Base-by-base conservation (phyloP, 2,797 vertebrate genomes). In the Ficedula albicollis region DNA sequence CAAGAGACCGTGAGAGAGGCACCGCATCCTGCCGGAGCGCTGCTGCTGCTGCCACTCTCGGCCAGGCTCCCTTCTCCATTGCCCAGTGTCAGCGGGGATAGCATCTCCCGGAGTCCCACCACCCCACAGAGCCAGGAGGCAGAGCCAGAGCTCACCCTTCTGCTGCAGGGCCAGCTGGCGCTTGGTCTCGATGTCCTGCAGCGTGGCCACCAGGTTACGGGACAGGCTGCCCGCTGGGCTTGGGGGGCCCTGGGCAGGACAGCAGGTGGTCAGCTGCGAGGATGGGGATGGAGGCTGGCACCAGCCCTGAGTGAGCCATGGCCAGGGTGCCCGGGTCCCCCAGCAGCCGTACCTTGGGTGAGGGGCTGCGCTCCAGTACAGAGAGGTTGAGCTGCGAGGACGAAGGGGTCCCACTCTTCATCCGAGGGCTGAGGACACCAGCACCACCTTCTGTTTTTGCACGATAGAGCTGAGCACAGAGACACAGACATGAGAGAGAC, bases 101-200 rank as follows among this genome's bases (percentile, higher is more conserved):
- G 74, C 0, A 0, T 20, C n/a, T 64, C 87, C 82, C 12, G 0
- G 10, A n/a, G 39, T 25, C 69, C 84, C 56, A 1, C 41, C 49
- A 12, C 32, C 54, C 73, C 10, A 1, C 7, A 48, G n/a, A 72
- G 41, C 30, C 7, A 2, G 29, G 43, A 36, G 0, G 0, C 0
- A 2, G 58, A 56, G 62, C 25, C 1, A 26, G 26, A 64, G 48
- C 91, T 98, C 96, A 99, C 99, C 99, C 98, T 99, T 99, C 98
- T 99, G 99, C 98, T 99, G 99, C 92, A 99, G 97, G 87, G 99
- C 99, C 73, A 99, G 98, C 97, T 99, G 99, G 64, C 99, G 98
- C 97, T 99, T 99, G 95, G 97, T 98, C 98, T 99, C 99, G 1
- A 99, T 99, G 98, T 99, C 99, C 97, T 99, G 99, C 96, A 99